These are phyloP conservation scores for Diprion similis DNA, from an alignment of 1,140 invertebrate species.

Conservation along the genomic window DNA sequence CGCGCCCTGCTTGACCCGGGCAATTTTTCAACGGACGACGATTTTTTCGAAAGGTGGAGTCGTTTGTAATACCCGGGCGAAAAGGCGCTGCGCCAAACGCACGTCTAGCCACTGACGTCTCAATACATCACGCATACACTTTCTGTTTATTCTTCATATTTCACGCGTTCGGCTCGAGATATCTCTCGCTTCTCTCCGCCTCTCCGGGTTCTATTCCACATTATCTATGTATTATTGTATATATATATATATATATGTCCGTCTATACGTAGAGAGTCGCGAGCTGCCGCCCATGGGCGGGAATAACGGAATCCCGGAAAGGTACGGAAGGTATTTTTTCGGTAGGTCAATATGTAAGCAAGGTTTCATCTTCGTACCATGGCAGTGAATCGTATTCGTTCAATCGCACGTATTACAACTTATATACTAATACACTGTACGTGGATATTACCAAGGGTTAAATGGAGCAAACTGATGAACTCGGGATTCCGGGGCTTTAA, in stretches of 20 bases:
- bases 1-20: constrained; percentile 25
- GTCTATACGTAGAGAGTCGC: not conserved
- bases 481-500: too few relatives aligned
- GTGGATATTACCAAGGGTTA: too few relatives aligned
- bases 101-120: constrained; percentile 10
- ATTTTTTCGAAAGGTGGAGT: constrained; percentile 23
- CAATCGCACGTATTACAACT: too few relatives aligned
- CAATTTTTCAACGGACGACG: constrained; percentile 29
- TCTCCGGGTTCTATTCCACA: constrained; percentile 10
- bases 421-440: too few relatives aligned
- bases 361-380: too few relatives aligned
- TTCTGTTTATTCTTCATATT: constrained; percentile 19
- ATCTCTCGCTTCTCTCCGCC: not conserved
- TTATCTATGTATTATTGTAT: not conserved
- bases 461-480: too few relatives aligned
- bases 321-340: too few relatives aligned
- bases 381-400: not conserved
- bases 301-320: too few relatives aligned
- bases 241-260: not conserved
- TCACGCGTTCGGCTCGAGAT: constrained; percentile 12
- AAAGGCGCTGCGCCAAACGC: constrained; percentile 1
- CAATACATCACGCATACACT: constrained; percentile 12
- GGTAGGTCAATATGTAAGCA: not conserved
- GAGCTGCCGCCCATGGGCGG: not conserved
- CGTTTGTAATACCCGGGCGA: constrained; percentile 10